A percentile compares a stretch with the other conserved stretches of the same genome.
Conservation (phyloP, 2,888 invertebrate species). For the Limnephilus marmoratus region DNA sequence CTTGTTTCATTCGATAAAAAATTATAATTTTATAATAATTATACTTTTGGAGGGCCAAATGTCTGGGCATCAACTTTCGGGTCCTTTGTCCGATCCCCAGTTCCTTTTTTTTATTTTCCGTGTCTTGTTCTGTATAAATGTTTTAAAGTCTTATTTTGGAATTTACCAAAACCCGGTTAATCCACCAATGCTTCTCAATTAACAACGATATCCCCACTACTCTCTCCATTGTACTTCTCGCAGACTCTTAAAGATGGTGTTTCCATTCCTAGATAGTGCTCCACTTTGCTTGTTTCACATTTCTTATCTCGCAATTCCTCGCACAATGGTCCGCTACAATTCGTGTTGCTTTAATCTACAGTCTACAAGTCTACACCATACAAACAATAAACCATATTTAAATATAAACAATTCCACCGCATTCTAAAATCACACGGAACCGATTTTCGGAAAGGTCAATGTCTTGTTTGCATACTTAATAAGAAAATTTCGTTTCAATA, state of each 20-base stretch:
- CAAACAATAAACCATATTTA: slow-evolving; percentile 2
- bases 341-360: not conserved
- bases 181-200: not conserved
- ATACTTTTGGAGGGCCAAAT: no score
- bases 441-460: not conserved
- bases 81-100: no score
- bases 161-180: not conserved
- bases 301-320: not conserved
- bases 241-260: slow-evolving; percentile 6
- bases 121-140: no score
- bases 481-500: not conserved
- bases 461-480: not conserved
- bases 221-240: not conserved
- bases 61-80: no score
- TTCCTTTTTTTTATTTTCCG: no score
- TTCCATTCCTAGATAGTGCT: slow-evolving; percentile 33
- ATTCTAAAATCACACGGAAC: not conserved
- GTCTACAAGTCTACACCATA: not conserved
- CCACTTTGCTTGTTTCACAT: slow-evolving; percentile 11
- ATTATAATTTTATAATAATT: no score
- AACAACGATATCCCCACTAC: not conserved
- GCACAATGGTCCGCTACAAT: slow-evolving; percentile 6
- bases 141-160: no score
- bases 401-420: not conserved
- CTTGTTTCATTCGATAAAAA: no score